Evolutionary conservation across 2,888 invertebrate species (phyloP).

Genomic region (Coecobrya sp.): DNA sequence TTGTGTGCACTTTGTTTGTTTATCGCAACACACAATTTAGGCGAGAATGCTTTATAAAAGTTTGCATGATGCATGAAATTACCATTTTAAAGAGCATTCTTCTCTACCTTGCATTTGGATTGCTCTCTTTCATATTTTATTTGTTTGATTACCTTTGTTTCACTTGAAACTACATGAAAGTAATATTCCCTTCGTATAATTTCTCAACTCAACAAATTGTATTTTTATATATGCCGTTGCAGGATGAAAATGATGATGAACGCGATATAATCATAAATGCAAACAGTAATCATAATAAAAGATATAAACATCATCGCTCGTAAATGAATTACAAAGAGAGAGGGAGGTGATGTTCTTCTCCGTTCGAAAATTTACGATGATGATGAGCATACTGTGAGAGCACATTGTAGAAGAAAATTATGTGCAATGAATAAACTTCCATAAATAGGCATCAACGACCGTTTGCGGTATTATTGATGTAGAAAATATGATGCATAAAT

Average conservation of each 20-base stretch:
- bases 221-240: neutral
- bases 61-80: constrained; percentile 36
- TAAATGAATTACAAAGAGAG: constrained; percentile 26
- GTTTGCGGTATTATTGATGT: neutral
- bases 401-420: neutral
- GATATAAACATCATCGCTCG: neutral
- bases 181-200: neutral
- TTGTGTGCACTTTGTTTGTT: neutral
- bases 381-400: neutral
- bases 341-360: constrained; percentile 1
- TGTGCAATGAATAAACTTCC: constrained; percentile 41
- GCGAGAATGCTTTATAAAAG: neutral
- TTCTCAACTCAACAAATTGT: neutral
- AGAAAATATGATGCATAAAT: neutral
- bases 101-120: neutral
- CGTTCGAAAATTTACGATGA: constrained; percentile 10
- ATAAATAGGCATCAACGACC: constrained; percentile 47
- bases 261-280: constrained; percentile 21
- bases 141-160: constrained; percentile 1
- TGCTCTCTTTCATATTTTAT: constrained; percentile 9
- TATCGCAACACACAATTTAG: neutral
- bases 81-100: neutral
- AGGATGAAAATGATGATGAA: neutral
- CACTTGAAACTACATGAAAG: neutral
- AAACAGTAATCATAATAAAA: constrained; percentile 44